Base-by-base conservation (phyloP, 2,888 invertebrate genomes). In the Andrena dorsata region DNA sequence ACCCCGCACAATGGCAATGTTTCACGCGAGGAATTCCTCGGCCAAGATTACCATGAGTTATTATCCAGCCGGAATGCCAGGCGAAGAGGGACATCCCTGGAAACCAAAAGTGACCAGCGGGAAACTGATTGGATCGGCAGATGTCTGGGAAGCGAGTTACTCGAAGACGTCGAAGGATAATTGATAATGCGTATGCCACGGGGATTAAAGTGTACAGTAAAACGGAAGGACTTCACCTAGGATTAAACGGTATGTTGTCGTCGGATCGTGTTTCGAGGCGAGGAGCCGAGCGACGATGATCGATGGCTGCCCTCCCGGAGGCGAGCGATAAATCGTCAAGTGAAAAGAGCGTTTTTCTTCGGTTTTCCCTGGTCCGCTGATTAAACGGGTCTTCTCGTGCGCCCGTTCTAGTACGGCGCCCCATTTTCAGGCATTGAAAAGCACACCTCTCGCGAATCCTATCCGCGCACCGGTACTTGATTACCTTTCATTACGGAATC, bases 401-500 rank as follows among this genome's bases (percentile, higher is more conserved):
- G 76, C 49, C 35, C 51, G 68, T 73, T 78, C 35, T 53, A 68
- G 30, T 16, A 23, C 53, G 53, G 82, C 69, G 75, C 82, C 72
- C 78, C 69, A 78, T 83, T 82, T 83, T 65, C 77, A 86, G 75
- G 16, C 64, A 66, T 73, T 73, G 83, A 85, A 83, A 85, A 87
- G 75, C 79, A 32, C 58, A 60, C 68, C 85, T 85, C 78, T 78
- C 64, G 74, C 66, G 66, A 75, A 60, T 74, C 69, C 78, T 35
- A 64, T 60, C 51, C 56, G 76, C 76, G 79, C 32, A 51, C 70
- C 88, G 85, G 85, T 87, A 87, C 81, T 86, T 83, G 88, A 87
- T 87, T 87, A 83, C 74, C 80, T 88, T 78, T 86, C 86, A 78
- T 87, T 86, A 83, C 53, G 71, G 80, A 73, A 61, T 73, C 79